phyloP scores from a whole-genome alignment of 92 coral and sea anemone species.

The Desmophyllum pertusum region DNA sequence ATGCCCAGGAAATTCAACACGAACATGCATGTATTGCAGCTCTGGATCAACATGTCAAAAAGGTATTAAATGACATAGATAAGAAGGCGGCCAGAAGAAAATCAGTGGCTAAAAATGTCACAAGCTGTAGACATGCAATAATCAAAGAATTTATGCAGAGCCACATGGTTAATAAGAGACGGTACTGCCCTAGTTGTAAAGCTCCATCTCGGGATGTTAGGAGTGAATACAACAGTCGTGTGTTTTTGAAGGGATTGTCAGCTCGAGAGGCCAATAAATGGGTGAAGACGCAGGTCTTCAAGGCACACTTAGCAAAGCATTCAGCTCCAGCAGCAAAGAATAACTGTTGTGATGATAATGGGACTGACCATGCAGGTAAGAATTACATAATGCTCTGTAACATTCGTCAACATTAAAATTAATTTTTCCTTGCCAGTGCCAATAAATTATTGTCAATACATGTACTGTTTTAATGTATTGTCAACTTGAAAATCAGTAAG shows the following conservation, averaged over 20 bases:
- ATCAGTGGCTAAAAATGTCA: constrained; percentile 82
- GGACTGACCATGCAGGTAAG: constrained; percentile 6
- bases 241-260: constrained; percentile 82
- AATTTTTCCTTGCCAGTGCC: no score
- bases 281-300: constrained; percentile 62
- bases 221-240: constrained; percentile 74
- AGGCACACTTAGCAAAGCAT: constrained; percentile 28
- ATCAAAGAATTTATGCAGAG: constrained; percentile 76
- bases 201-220: constrained; percentile 89
- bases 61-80: constrained; percentile 62
- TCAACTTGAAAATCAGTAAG: no score
- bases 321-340: neutral
- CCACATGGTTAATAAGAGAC: constrained; percentile 66
- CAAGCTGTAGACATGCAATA: constrained; percentile 83
- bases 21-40: constrained; percentile 51
- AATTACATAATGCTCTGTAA: neutral
- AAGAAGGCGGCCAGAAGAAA: constrained; percentile 73
- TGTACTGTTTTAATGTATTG: no score
- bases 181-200: constrained; percentile 76
- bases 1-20: constrained; percentile 38
- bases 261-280: constrained; percentile 77
- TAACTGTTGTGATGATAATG: neutral
- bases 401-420: neutral
- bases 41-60: constrained; percentile 64
- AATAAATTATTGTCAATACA: no score